A percentile compares a stretch with the other conserved stretches of the same genome.
These are phyloP conservation scores for Drosophila lini DNA, from an alignment of 1,140 invertebrate species.

Conservation along the genomic window DNA sequence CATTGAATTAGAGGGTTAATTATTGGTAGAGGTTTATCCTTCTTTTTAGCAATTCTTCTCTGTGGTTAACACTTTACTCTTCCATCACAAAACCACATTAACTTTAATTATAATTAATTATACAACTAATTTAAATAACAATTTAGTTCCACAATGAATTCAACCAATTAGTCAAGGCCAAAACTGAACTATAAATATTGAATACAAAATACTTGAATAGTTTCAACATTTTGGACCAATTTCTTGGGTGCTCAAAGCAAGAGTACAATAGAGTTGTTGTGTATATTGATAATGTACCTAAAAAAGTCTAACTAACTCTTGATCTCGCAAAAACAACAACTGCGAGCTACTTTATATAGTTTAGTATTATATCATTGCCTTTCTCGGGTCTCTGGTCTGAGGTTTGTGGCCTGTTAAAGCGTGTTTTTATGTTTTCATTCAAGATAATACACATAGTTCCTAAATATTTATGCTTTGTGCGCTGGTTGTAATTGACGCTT, in stretches of 20 bases:
- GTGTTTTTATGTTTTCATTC: background rate
- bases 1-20: no score
- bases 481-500: slow-evolving; percentile 6
- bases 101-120: no score
- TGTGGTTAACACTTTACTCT: no score
- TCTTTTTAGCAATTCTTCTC: no score
- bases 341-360: slow-evolving; percentile 11
- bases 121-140: background rate
- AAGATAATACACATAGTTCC: slow-evolving; percentile 3
- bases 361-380: background rate
- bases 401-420: slow-evolving; percentile 21
- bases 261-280: slow-evolving; percentile 8
- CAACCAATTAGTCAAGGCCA: background rate
- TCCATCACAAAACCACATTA: no score
- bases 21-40: no score
- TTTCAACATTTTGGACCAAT: background rate
- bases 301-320: slow-evolving; percentile 13
- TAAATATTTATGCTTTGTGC: slow-evolving; percentile 3
- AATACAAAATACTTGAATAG: background rate
- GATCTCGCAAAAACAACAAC: slow-evolving; percentile 10
- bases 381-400: slow-evolving; percentile 2
- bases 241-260: background rate
- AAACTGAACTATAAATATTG: background rate
- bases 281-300: background rate
- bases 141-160: background rate